Evolutionary conservation across 2,113 vertebrate genomes (phyloP).

Genomic region (Pedetes capensis): DNA sequence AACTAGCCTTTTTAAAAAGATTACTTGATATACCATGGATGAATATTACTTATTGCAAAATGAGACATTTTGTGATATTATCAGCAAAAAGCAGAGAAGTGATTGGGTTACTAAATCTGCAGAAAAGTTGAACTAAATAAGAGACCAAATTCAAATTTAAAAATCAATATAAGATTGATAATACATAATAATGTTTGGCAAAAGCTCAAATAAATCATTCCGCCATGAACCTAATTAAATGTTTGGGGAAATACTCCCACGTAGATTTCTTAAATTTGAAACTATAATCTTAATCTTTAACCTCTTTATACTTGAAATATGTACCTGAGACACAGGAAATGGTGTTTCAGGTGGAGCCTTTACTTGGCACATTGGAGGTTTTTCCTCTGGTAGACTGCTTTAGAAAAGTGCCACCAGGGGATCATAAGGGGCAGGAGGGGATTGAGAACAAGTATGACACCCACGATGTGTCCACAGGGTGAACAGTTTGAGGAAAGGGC

Average conservation of each 20-base stretch:
- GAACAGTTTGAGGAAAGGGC: not conserved
- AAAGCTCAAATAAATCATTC: not conserved
- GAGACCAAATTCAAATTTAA: not conserved
- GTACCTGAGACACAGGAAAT: not conserved
- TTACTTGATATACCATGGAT: not conserved
- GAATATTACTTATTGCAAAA: not conserved
- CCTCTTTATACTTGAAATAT: not conserved
- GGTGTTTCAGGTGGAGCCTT: not conserved
- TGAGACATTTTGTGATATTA: conserved; percentile 11
- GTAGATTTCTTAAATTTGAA: not conserved
- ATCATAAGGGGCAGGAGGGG: not conserved
- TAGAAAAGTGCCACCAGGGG: not conserved
- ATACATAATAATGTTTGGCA: not conserved
- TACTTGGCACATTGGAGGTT: not conserved
- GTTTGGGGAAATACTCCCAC: not conserved
- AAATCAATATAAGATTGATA: not conserved
- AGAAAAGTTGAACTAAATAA: not conserved
- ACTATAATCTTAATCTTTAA: not conserved
- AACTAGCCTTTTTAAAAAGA: not conserved
- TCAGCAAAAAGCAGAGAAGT: not conserved
- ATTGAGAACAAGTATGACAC: not conserved
- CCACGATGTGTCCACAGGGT: no score
- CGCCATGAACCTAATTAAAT: not conserved
- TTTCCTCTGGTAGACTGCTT: not conserved
- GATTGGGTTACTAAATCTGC: not conserved